These are phyloP conservation scores for Dolichomitus sp. DNA, from an alignment of 2,888 invertebrate genomes.

Conservation along the genomic window DNA sequence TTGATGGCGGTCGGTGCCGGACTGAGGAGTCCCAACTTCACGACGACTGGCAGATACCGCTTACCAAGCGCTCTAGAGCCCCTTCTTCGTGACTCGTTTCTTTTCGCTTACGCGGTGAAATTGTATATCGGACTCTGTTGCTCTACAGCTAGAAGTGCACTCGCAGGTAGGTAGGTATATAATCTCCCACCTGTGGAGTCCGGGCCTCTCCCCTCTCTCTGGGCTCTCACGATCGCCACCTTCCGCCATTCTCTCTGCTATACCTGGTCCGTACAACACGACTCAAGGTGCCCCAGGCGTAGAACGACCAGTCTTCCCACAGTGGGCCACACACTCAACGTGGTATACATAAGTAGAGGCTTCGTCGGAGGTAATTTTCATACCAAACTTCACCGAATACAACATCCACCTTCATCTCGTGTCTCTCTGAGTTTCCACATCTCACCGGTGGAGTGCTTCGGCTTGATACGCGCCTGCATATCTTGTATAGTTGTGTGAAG, in stretches of 20 bases:
- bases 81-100: slow-evolving; percentile 33
- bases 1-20: slow-evolving; percentile 80
- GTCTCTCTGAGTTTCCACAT: slow-evolving; percentile 13
- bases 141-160: slow-evolving; percentile 1
- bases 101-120: slow-evolving; percentile 36
- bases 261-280: slow-evolving; percentile 54
- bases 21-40: slow-evolving; percentile 79
- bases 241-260: slow-evolving; percentile 59
- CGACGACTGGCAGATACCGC: slow-evolving; percentile 64
- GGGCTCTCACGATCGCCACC: slow-evolving; percentile 40
- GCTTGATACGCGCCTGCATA: slow-evolving; percentile 47
- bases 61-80: slow-evolving; percentile 8
- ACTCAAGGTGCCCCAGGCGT: slow-evolving; percentile 50
- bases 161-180: slow-evolving; percentile 39
- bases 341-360: too few relatives aligned
- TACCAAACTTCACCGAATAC: not conserved
- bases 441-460: slow-evolving; percentile 6
- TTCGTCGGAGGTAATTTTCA: not conserved
- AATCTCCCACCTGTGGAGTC: slow-evolving; percentile 56
- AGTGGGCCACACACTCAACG: slow-evolving; percentile 44
- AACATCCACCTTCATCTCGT: slow-evolving; percentile 1
- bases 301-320: slow-evolving; percentile 49
- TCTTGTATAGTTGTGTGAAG: not conserved
- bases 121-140: slow-evolving; percentile 26
- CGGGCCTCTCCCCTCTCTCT: slow-evolving; percentile 43